Conservation (phyloP, 2,797 vertebrate genomes). For the Falco naumanni region DNA sequence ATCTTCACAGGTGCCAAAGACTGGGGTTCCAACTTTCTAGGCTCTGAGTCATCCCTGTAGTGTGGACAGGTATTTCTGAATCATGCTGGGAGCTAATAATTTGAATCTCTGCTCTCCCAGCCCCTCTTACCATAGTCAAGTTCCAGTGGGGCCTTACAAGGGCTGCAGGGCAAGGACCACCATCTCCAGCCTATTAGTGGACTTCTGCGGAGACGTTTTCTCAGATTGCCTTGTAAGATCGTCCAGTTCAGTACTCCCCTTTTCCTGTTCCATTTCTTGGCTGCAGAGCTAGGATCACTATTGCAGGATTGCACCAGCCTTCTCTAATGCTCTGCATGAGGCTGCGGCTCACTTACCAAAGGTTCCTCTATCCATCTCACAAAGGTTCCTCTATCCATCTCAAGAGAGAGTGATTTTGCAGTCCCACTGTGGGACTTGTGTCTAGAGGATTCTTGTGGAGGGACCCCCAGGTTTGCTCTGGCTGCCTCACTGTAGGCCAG, state of each 20-base stretch:
- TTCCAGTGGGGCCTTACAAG: neutral
- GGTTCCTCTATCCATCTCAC: neutral
- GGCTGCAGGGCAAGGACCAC: neutral
- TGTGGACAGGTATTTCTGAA: neutral
- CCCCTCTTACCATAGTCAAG: neutral
- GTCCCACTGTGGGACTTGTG: neutral
- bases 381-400: too few relatives aligned
- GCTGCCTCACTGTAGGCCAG: neutral
- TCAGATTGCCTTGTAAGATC: neutral
- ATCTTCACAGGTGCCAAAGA: neutral
- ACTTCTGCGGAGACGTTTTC: neutral
- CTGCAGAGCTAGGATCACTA: neutral
- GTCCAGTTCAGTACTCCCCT: rapidly evolving
- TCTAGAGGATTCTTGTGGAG: neutral
- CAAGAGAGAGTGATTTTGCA: neutral
- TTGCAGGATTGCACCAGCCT: neutral
- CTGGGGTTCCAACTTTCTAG: neutral
- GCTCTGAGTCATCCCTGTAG: neutral
- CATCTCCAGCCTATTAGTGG: neutral
- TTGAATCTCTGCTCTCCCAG: neutral
- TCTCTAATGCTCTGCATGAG: rapidly evolving
- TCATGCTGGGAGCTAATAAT: neutral
- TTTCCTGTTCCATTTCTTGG: neutral
- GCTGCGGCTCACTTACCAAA: neutral
- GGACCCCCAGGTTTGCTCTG: neutral